Conservation (phyloP, 2,888 invertebrate genomes). For the Caenorhabditis sp. region DNA sequence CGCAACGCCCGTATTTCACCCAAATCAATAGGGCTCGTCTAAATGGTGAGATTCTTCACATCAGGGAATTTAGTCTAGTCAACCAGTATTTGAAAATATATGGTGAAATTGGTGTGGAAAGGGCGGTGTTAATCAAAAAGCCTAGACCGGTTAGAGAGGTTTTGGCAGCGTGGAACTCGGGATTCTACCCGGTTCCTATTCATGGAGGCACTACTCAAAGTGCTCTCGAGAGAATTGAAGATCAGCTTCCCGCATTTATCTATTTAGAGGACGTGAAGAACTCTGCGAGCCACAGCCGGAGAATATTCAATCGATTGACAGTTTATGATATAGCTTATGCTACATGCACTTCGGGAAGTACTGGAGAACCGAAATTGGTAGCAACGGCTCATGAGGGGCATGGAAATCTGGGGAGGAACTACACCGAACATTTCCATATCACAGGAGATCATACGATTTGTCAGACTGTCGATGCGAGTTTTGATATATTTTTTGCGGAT, state of each 20-base stretch:
- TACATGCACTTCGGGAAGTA: slow-evolving; percentile 66
- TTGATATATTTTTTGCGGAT: slow-evolving; percentile 69
- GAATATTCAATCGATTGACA: slow-evolving; percentile 7
- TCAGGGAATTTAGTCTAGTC: neutral
- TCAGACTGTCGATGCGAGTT: slow-evolving; percentile 64
- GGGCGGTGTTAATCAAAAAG: neutral
- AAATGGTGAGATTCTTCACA: neutral
- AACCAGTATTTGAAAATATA: neutral
- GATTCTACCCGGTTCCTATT: slow-evolving; percentile 25
- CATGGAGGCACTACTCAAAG: slow-evolving; percentile 12
- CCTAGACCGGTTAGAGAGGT: neutral
- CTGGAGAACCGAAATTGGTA: slow-evolving; percentile 62
- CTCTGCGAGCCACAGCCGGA: no score
- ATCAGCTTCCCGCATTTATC: neutral
- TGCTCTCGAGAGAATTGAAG: slow-evolving; percentile 1
- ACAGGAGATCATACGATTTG: slow-evolving; percentile 41
- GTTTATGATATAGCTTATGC: slow-evolving; percentile 44
- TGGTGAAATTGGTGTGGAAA: neutral
- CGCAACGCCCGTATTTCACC: neutral
- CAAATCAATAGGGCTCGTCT: neutral
- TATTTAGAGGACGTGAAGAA: neutral
- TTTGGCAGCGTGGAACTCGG: slow-evolving; percentile 18
- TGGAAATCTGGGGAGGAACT: slow-evolving; percentile 53
- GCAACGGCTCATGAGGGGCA: slow-evolving; percentile 53
- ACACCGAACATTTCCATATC: slow-evolving; percentile 45